Conservation (phyloP, 2,113 vertebrate species). For the Mus pahari region DNA sequence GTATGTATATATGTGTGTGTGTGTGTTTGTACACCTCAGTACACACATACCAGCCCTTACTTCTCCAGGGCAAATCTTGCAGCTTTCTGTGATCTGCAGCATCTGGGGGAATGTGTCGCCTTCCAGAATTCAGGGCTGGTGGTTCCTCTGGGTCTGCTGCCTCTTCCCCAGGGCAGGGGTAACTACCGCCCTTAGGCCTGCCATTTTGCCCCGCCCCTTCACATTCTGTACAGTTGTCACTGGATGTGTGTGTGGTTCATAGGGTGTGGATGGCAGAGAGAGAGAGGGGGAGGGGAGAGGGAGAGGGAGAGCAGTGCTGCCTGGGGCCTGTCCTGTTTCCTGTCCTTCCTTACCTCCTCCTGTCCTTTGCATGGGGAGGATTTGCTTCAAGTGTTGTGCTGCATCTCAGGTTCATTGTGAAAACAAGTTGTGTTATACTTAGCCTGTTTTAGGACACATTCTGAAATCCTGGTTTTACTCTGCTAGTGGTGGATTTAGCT, state of each 20-base stretch:
- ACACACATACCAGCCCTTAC: not conserved
- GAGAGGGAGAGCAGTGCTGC: too few species aligned
- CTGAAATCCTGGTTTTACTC: constrained; percentile 1
- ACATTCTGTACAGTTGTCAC: not conserved
- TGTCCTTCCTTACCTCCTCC: not conserved
- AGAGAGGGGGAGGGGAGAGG: not conserved
- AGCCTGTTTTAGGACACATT: not conserved
- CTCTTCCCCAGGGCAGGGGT: not conserved
- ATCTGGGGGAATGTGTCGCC: not conserved
- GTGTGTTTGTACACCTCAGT: not conserved
- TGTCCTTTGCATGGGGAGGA: not conserved
- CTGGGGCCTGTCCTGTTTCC: too few species aligned
- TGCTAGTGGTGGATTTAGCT: not conserved
- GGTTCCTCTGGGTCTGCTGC: not conserved
- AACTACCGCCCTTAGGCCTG: not conserved
- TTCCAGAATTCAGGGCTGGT: not conserved
- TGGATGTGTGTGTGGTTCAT: not conserved
- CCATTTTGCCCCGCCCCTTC: not conserved
- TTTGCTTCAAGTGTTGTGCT: not conserved
- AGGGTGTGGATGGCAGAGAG: not conserved
- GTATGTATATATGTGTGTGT: not conserved
- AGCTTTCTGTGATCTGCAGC: not conserved
- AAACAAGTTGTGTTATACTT: not conserved
- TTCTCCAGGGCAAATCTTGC: not conserved
- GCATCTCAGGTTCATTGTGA: not conserved